Conservation (phyloP, 2,888 invertebrate genomes). For the Philereme vetulata region DNA sequence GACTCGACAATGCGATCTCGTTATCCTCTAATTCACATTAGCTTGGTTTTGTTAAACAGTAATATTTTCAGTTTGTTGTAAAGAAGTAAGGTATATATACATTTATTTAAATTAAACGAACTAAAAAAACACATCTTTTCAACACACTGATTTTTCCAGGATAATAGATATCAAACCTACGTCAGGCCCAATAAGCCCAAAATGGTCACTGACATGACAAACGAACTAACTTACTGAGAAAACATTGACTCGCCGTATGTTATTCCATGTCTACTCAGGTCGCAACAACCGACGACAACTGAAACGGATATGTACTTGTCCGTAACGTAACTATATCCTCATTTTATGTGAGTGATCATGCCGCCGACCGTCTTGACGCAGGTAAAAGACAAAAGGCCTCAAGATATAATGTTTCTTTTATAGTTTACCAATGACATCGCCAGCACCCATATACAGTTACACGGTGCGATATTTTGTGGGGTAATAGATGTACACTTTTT, state of each 20-base stretch:
- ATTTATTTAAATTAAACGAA: too few species aligned
- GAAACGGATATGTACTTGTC: conserved; percentile 30
- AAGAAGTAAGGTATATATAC: not conserved
- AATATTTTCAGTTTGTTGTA: not conserved
- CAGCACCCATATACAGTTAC: conserved; percentile 71
- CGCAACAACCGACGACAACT: conserved; percentile 15
- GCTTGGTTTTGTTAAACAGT: not conserved
- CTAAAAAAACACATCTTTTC: too few species aligned
- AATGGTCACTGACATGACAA: too few species aligned
- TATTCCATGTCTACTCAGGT: conserved; percentile 1
- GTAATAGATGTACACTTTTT: conserved; percentile 70
- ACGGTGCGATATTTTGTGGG: conserved; percentile 69
- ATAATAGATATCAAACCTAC: too few species aligned
- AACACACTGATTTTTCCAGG: too few species aligned
- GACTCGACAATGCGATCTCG: conserved; percentile 11
- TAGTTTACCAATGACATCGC: conserved; percentile 75
- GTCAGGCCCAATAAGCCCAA: too few species aligned
- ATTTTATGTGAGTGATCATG: conserved; percentile 58
- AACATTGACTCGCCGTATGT: not conserved
- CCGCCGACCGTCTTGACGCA: conserved; percentile 52
- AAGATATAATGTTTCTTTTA: conserved; percentile 67
- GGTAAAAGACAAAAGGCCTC: conserved; percentile 51
- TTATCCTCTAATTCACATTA: conserved; percentile 12
- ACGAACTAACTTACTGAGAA: not conserved
- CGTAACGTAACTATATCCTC: conserved; percentile 56